These are phyloP conservation scores for Oplegnathus fasciatus DNA, from an alignment of 2,113 vertebrate species.

Conservation along the genomic window DNA sequence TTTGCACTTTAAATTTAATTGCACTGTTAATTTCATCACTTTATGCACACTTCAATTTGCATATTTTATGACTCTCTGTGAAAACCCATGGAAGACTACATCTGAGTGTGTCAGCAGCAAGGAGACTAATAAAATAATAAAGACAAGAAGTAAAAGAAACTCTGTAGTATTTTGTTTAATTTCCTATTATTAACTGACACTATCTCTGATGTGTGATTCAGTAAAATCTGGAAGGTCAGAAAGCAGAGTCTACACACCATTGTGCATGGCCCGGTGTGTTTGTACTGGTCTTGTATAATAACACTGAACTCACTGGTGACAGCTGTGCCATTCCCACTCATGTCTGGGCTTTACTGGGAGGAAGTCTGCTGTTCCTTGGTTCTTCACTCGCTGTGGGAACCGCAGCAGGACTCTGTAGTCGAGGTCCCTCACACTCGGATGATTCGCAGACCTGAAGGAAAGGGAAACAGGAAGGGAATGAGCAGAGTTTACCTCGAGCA, in stretches of 20 bases:
- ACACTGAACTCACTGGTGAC: conserved; percentile 84
- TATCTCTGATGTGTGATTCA: background rate
- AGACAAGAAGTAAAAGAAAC: background rate
- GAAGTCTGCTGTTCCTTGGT: conserved; percentile 87
- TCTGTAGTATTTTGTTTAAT: background rate
- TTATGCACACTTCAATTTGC: background rate
- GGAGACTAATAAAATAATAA: background rate
- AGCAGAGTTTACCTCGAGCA: background rate
- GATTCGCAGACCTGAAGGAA: conserved; percentile 82
- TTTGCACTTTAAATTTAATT: background rate
- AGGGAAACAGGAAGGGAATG: conserved; percentile 17
- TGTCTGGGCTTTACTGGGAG: conserved; percentile 86
- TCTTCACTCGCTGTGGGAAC: conserved; percentile 89
- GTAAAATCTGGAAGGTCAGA: background rate
- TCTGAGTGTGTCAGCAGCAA: background rate
- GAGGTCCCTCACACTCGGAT: conserved; percentile 77
- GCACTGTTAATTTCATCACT: background rate
- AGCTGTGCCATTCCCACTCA: conserved; percentile 90
- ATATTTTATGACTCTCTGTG: background rate
- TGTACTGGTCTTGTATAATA: background rate
- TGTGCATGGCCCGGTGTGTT: background rate
- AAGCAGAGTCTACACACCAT: background rate
- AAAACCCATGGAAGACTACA: background rate
- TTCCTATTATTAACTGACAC: background rate
- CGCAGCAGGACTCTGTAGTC: conserved; percentile 86